These are phyloP conservation scores for Anabas testudineus DNA, from an alignment of 2,797 vertebrate genomes.

Conservation along the genomic window DNA sequence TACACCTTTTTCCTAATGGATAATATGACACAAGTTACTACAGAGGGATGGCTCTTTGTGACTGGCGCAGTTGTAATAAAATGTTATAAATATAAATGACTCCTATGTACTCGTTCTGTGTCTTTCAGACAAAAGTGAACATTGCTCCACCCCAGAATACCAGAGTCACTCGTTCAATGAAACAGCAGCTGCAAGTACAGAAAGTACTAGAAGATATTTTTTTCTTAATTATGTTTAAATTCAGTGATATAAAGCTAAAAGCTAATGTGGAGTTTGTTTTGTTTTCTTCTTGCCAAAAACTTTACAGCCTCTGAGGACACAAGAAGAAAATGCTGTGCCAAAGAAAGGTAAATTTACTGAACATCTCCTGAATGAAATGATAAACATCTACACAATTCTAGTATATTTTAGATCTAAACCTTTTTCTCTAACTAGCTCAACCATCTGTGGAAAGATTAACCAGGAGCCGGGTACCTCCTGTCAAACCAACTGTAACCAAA, in stretches of 20 bases:
- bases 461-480: conserved; percentile 42
- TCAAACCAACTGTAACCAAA: conserved; percentile 45
- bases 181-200: conserved; percentile 64
- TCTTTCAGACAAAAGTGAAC: conserved; percentile 59
- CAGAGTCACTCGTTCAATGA: conserved; percentile 85
- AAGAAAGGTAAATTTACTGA: conserved; percentile 60
- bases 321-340: conserved; percentile 30
- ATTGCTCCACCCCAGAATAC: conserved; percentile 35
- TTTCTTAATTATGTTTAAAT: background rate
- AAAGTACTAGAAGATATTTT: conserved; percentile 48
- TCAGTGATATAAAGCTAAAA: background rate
- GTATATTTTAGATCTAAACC: conserved; percentile 2
- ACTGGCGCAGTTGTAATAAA: background rate
- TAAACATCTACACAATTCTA: background rate
- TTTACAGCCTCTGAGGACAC: conserved; percentile 52
- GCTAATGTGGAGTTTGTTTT: background rate
- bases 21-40: background rate
- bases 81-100: background rate
- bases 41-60: background rate
- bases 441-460: conserved; percentile 51
- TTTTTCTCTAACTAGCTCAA: conserved; percentile 41
- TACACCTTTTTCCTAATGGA: background rate
- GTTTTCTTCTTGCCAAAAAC: background rate
- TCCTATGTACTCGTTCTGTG: background rate
- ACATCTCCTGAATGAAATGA: background rate